Base-by-base conservation (phyloP, 1,140 invertebrate species). In the Steinernema khuongi region DNA sequence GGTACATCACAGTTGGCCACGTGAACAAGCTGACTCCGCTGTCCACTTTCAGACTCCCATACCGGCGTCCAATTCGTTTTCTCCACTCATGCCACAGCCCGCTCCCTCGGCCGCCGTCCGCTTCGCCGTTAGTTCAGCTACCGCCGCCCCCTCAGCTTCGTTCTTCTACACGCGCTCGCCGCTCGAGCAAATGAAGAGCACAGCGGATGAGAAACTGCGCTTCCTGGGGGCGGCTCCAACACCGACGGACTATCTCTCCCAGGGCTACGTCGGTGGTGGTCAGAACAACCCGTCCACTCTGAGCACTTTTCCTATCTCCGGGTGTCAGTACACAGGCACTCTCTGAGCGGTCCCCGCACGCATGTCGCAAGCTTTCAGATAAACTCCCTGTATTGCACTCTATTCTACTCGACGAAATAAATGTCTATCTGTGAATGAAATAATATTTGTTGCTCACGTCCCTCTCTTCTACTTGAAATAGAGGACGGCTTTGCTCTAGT, bases 1-100 rank as follows among this genome's bases (percentile, higher is more conserved):
- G 66, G 75, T 76, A 70, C 50, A 68, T 71, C 11, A 1, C n/a
- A 26, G 67, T 32, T 7, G 22, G 31, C 22, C 29, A 43, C 44
- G 22, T 71, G 68, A 71, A 44, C 44, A 71, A 18, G 2, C 14
- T 41, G 70, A 44, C 41, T 44, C 31, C 30, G 29, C 26, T 71
- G 33, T 67, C 66, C 31, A 33, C 71, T 14, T 60, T 60, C 19
- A 60, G 50, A 60, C 50, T 4, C 50, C 50, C 4, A 60, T 60
- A 7, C 50, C 50, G 19, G 7, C 50, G 11, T 60, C 50, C 14
- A 60, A 60, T 22, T 60, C 50, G 50, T 60, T 60, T 22, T 60
- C 50, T 11, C 50, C 50, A 7, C 50, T 60, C 4, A 60, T 60
- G 50, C 50, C 50, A 4, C 50, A 60, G 22, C 50, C 50, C 2